Percentiles rank a stretch among this genome's conserved stretches.
Evolutionary conservation across 2,797 vertebrate species (phyloP).

Genomic region (Melanotaenia nigrans): DNA sequence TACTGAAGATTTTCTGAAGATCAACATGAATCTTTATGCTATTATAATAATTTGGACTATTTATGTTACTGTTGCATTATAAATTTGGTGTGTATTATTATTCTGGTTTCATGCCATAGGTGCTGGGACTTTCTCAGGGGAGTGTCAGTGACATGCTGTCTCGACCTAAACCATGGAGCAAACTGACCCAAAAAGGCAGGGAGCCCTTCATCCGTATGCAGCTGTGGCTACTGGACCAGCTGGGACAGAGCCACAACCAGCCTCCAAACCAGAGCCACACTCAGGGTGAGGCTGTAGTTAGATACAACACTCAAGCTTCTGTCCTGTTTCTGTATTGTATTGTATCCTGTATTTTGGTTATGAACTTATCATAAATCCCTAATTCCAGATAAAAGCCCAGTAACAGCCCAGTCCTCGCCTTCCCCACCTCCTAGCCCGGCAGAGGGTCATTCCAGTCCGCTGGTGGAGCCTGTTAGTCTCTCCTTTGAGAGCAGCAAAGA

Average conservation of each 20-base stretch:
- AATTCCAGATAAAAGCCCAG: conserved; percentile 86
- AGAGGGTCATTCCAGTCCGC: conserved; percentile 86
- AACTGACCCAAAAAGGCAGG: conserved; percentile 97
- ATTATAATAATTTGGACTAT: neutral
- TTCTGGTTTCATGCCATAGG: conserved; percentile 76
- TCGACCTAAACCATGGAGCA: conserved; percentile 98
- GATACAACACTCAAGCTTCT: neutral
- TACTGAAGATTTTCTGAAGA: neutral
- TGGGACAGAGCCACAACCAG: conserved; percentile 89
- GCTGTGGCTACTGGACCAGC: conserved; percentile 95
- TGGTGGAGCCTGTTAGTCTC: conserved; percentile 87
- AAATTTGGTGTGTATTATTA: neutral
- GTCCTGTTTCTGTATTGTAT: too few species aligned
- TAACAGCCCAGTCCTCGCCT: conserved; percentile 87
- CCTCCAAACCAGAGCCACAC: conserved; percentile 72
- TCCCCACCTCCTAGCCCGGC: conserved; percentile 90
- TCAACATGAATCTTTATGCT: neutral
- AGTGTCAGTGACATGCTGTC: conserved; percentile 99
- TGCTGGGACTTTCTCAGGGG: conserved; percentile 97
- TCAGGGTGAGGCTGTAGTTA: conserved; percentile 69
- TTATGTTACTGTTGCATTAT: neutral
- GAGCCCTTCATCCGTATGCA: conserved; percentile 99
- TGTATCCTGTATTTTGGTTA: neutral
- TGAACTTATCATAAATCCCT: neutral
- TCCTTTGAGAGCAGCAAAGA: conserved; percentile 95